Evolutionary conservation across 2,113 vertebrate species (phyloP).

Genomic region (Nesoenas mayeri): DNA sequence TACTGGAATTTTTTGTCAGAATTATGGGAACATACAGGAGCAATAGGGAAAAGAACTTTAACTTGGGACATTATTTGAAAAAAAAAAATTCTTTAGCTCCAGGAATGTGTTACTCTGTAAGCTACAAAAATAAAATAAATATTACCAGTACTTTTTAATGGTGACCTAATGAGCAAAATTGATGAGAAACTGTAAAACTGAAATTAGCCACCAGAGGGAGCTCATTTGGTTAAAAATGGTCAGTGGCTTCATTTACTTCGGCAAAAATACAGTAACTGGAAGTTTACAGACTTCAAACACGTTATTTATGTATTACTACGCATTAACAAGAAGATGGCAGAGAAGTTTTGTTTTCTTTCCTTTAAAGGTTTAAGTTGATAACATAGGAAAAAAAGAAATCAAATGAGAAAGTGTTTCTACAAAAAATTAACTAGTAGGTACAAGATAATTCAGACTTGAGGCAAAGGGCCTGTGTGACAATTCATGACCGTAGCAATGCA

Average conservation of each 20-base stretch:
- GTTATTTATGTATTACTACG: not conserved
- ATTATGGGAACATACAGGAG: not conserved
- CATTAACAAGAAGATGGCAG: not conserved
- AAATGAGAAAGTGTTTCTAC: not conserved
- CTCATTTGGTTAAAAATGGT: not conserved
- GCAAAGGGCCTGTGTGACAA: not conserved
- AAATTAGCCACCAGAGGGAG: not conserved
- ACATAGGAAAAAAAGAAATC: not conserved
- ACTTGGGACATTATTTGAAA: not conserved
- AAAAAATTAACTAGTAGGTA: not conserved
- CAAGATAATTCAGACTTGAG: not conserved
- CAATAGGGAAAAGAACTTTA: not conserved
- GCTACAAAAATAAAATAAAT: not conserved
- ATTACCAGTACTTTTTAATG: not conserved
- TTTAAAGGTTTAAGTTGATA: not conserved
- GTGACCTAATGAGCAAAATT: not conserved
- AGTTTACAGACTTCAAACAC: not conserved
- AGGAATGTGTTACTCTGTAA: not conserved
- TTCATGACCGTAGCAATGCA: not conserved
- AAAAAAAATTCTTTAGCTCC: not conserved
- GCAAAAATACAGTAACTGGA: not conserved
- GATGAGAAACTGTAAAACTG: not conserved
- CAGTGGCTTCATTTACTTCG: not conserved
- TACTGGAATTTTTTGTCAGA: not conserved
- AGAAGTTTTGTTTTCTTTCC: not conserved